phyloP scores from a whole-genome alignment of 2,797 vertebrate genomes.

The Rhincodon typus region DNA sequence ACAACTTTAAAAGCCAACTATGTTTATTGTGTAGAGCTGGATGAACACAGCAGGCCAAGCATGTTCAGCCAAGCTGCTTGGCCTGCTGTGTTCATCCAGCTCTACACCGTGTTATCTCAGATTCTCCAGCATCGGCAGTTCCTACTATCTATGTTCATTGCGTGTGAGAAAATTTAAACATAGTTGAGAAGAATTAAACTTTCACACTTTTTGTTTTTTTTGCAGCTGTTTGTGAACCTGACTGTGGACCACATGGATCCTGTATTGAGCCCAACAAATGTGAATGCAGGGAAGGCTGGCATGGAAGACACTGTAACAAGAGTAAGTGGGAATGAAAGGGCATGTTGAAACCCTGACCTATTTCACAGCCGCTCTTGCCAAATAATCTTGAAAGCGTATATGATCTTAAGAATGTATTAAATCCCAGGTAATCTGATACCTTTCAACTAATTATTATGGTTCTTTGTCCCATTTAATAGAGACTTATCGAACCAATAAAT shows the following conservation, averaged over 20 bases:
- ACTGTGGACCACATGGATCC: conserved; percentile 67
- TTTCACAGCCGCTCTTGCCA: conserved; percentile 37
- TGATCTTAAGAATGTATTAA: conserved; percentile 43
- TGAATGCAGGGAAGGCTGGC: conserved; percentile 77
- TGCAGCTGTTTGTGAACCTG: conserved; percentile 75
- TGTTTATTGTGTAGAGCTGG: background rate
- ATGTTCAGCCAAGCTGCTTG: too few relatives aligned
- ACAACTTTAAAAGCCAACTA: too few relatives aligned
- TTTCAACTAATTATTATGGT: conserved; percentile 33
- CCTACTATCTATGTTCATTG: background rate
- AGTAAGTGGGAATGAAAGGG: conserved; percentile 59
- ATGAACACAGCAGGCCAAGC: too few relatives aligned
- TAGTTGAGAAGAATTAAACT: background rate
- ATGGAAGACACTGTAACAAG: conserved; percentile 78
- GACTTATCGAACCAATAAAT: conserved; percentile 1
- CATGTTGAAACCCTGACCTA: accelerated
- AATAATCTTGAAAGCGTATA: conserved; percentile 43
- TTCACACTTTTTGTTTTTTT: conserved; percentile 39
- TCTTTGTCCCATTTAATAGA: conserved; percentile 14
- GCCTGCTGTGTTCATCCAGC: too few relatives aligned
- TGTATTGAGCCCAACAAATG: conserved; percentile 75
- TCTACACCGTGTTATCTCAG: too few relatives aligned
- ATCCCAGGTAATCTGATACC: conserved; percentile 42
- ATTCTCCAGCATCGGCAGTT: too few relatives aligned
- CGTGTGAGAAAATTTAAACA: background rate